Percentiles rank a stretch among this genome's conserved stretches.
phyloP scores from a whole-genome alignment of 2,888 invertebrate genomes.

The Mylabris sibirica region DNA sequence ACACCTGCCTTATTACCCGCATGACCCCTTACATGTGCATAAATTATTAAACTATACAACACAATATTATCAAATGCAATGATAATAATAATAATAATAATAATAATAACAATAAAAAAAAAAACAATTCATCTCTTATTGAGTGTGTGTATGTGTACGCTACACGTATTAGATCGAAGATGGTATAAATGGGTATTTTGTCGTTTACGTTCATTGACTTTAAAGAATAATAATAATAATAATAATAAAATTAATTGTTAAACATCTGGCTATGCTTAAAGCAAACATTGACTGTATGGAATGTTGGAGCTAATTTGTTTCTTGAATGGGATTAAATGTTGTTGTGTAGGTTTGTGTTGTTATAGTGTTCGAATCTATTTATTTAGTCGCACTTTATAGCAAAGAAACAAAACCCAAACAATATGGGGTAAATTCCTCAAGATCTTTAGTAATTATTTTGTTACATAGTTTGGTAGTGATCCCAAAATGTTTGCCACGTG shows the following conservation, averaged over 20 bases:
- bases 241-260: slow-evolving; percentile 2
- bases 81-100: too few relatives aligned
- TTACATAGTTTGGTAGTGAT: neutral
- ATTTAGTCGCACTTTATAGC: neutral
- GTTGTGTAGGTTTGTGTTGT: neutral
- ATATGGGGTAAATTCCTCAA: neutral
- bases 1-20: slow-evolving; percentile 54
- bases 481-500: neutral
- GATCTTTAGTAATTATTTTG: neutral
- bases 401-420: neutral
- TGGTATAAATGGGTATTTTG: neutral
- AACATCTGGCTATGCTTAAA: slow-evolving; percentile 5
- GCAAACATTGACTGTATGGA: slow-evolving; percentile 9
- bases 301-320: slow-evolving; percentile 10
- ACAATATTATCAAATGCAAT: slow-evolving; percentile 6
- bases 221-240: neutral
- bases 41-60: slow-evolving; percentile 38
- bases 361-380: slow-evolving; percentile 3
- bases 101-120: neutral
- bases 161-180: neutral
- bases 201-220: neutral
- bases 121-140: neutral
- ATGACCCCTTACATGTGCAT: slow-evolving; percentile 53
- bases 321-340: slow-evolving; percentile 9
- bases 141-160: neutral